Conservation (phyloP, 1,140 invertebrate genomes). For the Cataglyphis hispanica region DNA sequence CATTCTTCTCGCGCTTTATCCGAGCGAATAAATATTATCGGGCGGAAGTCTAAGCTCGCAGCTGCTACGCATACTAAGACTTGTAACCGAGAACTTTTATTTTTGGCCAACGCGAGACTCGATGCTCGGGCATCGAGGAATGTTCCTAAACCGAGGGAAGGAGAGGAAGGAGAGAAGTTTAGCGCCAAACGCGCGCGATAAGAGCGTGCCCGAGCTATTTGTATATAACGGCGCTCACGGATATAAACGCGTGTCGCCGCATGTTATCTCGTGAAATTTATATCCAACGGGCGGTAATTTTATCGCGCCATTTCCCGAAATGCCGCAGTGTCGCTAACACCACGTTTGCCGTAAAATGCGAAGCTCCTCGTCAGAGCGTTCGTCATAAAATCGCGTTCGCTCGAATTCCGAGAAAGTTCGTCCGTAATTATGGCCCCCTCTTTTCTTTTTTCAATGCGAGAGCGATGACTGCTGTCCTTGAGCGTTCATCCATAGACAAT, state of each 20-base stretch:
- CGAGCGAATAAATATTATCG: slow-evolving; percentile 71
- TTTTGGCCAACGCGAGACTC: slow-evolving; percentile 47
- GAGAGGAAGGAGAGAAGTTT: slow-evolving; percentile 33
- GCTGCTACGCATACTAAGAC: slow-evolving; percentile 43
- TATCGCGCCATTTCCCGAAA: slow-evolving; percentile 27
- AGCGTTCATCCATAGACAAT: slow-evolving; percentile 59
- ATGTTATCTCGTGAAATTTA: slow-evolving; percentile 60
- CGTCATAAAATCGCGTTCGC: slow-evolving; percentile 49
- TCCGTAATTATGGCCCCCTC: slow-evolving; percentile 40
- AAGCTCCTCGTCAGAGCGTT: slow-evolving; percentile 10
- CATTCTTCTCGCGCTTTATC: slow-evolving; percentile 19
- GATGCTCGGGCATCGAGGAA: slow-evolving; percentile 16
- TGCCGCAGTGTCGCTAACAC: not conserved
- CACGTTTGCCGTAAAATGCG: not conserved
- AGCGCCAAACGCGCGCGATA: slow-evolving; percentile 45
- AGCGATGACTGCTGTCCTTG: slow-evolving; percentile 22
- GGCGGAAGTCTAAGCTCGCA: slow-evolving; percentile 71
- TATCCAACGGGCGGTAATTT: slow-evolving; percentile 49
- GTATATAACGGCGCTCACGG: slow-evolving; percentile 20
- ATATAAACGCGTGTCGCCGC: slow-evolving; percentile 35
- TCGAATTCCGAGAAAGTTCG: slow-evolving; percentile 43
- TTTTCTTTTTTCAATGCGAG: slow-evolving; percentile 4
- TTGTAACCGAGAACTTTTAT: slow-evolving; percentile 51
- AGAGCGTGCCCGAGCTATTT: slow-evolving; percentile 29
- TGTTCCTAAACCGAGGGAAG: slow-evolving; percentile 15